These are phyloP conservation scores for Struthidea cinerea DNA, from an alignment of 2,113 vertebrate species.

Conservation along the genomic window DNA sequence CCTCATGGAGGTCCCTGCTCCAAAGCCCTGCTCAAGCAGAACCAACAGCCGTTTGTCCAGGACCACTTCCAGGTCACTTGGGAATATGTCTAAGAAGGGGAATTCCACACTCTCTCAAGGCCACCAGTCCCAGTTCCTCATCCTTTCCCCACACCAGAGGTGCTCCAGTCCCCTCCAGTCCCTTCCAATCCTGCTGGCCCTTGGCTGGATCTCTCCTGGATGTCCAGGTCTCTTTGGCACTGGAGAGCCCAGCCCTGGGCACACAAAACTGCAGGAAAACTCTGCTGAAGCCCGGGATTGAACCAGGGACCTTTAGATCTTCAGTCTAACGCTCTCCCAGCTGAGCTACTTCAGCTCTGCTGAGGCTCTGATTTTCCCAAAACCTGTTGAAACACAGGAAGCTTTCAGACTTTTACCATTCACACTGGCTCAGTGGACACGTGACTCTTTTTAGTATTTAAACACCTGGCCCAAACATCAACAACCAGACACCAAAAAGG, in stretches of 20 bases:
- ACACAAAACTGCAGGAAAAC: not conserved
- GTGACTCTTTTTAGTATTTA: too few relatives aligned
- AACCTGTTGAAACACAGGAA: fast-evolving
- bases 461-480: not conserved
- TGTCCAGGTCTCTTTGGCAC: fast-evolving
- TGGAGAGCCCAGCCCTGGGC: fast-evolving
- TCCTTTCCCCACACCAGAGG: not conserved
- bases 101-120: not conserved
- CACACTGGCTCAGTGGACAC: not conserved
- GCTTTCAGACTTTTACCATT: fast-evolving
- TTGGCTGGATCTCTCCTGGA: not conserved
- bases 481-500: not conserved
- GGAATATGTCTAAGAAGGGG: too few relatives aligned
- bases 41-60: not conserved
- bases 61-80: not conserved
- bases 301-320: constrained; percentile 64
- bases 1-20: not conserved
- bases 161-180: not conserved
- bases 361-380: fast-evolving
- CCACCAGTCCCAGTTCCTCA: not conserved
- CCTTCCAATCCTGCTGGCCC: not conserved
- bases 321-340: constrained; percentile 57
- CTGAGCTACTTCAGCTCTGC: constrained; percentile 43
- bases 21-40: not conserved
- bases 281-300: constrained; percentile 44